Evolutionary conservation across 37 sponge, comb jelly and placozoan genomes (phyloP).

Genomic region (Mnemiopsis leidyi): DNA sequence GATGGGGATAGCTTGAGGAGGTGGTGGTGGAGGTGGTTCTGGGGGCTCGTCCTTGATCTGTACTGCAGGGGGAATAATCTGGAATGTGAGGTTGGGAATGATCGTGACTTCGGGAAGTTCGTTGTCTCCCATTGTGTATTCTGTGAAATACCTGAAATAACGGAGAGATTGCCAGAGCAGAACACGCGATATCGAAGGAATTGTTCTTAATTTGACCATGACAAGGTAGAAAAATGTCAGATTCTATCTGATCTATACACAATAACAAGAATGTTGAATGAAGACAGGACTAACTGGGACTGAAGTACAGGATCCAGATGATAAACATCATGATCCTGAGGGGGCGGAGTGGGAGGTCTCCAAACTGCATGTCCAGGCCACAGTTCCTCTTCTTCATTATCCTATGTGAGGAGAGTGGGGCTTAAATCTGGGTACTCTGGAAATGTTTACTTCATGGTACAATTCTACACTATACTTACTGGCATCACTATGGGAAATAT

Average conservation of each 20-base stretch:
- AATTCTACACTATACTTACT: too few relatives aligned
- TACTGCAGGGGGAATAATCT: slow-evolving; percentile 64
- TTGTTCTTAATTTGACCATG: too few relatives aligned
- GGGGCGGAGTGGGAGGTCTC: slow-evolving; percentile 42
- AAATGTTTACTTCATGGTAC: too few relatives aligned
- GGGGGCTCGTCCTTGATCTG: slow-evolving; percentile 66
- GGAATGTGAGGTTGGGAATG: slow-evolving; percentile 61
- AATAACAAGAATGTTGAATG: too few relatives aligned
- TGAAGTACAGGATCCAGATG: slow-evolving; percentile 63
- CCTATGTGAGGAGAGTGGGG: not conserved
- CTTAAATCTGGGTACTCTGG: too few relatives aligned
- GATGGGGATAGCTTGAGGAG: slow-evolving; percentile 1
- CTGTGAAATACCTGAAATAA: slow-evolving; percentile 35
- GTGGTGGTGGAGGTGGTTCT: slow-evolving; percentile 57
- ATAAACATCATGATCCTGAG: slow-evolving; percentile 47
- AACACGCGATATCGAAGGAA: too few relatives aligned
- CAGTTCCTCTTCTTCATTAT: not conserved
- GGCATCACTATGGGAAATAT: too few relatives aligned
- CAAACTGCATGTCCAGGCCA: slow-evolving; percentile 13
- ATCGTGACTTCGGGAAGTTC: slow-evolving; percentile 58
- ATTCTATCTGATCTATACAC: too few relatives aligned
- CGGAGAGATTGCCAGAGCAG: too few relatives aligned
- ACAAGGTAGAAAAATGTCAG: too few relatives aligned
- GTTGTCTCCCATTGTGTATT: slow-evolving; percentile 22
- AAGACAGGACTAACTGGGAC: not conserved